Evolutionary conservation across 2,888 invertebrate species (phyloP), one percentile per base, ranked within the genome.

Genomic region (Lepidonotus clava): DNA sequence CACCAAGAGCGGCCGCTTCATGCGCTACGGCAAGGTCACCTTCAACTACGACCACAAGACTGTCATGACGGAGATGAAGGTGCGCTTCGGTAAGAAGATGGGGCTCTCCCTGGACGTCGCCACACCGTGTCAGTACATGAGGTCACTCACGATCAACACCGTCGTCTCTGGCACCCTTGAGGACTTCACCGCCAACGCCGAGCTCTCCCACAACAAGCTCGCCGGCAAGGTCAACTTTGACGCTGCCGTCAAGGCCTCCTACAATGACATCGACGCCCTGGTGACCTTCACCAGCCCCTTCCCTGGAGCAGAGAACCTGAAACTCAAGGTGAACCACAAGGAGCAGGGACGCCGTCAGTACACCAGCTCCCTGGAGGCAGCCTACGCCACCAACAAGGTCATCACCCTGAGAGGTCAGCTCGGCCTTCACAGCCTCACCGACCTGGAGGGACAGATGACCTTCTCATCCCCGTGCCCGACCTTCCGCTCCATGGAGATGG

Each of bases 271-370:
- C 28, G 38, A 40, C 18, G 38, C 76, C 1, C 38, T 40, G 21
- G 21, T 76, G 11, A 40, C 76, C 76, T 76, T 76, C 76, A 40
- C 76, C 38, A 76, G 76, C 83, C 84, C 84, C 53, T 56, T 84
- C 53, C 32, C 56, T 21, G 61, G 61, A 38, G 0, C 34, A 5
- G 84, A 84, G 40, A 51, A 83, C 83, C 14, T 83, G 46, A 51
- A 46, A 21, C 34, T 83, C n/a, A 41, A 46, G 41, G 46, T 83
- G n/a, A 83, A 51, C 83, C 83, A 83, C 46, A 83, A 76, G 36
- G 76, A 76, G 18, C 76, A 76, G 36, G 76, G 76, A 76, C 5
- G 76, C 24, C n/a, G 36, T 6, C 76, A 38, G 24, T 83, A 51
- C 32, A 51, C 32, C 41, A 46, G 46, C 83, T 41, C 46, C 32